A percentile compares a stretch with the other conserved stretches of the same genome.
These are phyloP conservation scores for Lasioglossum vierecki DNA, from an alignment of 2,888 invertebrate genomes.

Conservation along the genomic window DNA sequence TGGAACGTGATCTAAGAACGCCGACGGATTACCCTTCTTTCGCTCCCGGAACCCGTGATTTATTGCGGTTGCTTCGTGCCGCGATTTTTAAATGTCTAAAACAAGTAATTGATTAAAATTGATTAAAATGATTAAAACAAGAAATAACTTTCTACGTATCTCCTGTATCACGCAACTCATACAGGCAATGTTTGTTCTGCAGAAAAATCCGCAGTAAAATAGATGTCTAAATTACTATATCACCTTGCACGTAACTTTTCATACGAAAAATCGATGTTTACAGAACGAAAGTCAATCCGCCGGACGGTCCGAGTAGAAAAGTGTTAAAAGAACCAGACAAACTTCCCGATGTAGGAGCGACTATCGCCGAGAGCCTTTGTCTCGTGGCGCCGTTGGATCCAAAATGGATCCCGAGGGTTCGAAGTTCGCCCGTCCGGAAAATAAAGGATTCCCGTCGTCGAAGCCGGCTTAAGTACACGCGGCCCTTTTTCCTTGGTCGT, in stretches of 20 bases:
- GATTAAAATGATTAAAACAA: too few relatives aligned
- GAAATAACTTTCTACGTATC: neutral
- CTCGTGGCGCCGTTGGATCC: neutral
- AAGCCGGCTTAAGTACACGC: slow-evolving; percentile 51
- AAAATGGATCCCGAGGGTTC: slow-evolving; percentile 12
- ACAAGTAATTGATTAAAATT: too few relatives aligned
- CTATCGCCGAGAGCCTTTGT: neutral
- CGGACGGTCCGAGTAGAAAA: neutral
- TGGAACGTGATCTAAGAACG: neutral
- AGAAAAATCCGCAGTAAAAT: too few relatives aligned
- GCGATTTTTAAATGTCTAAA: neutral
- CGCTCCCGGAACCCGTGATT: neutral
- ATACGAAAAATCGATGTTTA: neutral
- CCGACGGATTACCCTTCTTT: neutral
- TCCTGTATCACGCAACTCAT: neutral
- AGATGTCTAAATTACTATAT: neutral
- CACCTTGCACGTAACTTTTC: neutral
- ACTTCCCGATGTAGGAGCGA: neutral
- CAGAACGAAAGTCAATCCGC: neutral
- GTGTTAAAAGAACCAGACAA: neutral
- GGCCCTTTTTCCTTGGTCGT: slow-evolving; percentile 2
- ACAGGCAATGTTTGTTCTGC: too few relatives aligned
- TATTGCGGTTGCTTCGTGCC: neutral
- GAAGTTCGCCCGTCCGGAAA: slow-evolving; percentile 45
- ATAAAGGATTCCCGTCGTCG: slow-evolving; percentile 47